Evolutionary conservation across 2,888 invertebrate species (phyloP), one percentile per base, ranked within the genome.

Genomic region (Siphonodentalium dalli): DNA sequence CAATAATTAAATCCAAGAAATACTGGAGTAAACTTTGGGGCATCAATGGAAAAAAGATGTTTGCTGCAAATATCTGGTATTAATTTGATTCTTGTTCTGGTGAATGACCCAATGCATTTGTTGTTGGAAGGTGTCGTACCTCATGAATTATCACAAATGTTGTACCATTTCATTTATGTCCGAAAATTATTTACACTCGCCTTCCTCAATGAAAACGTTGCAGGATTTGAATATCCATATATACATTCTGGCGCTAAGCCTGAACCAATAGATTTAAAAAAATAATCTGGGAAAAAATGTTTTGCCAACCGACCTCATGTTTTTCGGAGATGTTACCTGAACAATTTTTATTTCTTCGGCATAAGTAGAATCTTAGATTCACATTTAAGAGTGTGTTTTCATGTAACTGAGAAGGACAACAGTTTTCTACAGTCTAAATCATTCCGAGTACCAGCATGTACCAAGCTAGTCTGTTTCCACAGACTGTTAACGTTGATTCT

Each of bases 21-120:
- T 45, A 49, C 28, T 58, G 46, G 53, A 55, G 54, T 3, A 55
- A 51, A 34, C 20, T 37, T n/a, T 44, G 7, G 37, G 59, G 54
- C 2, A 43, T 55, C 15, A 54, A 39, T 35, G 11, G 13, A 3
- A 26, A n/a, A 23, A 18, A 46, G 50, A 24, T 18, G 43, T 35
- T 39, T 54, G 9, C n/a, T 6, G 2, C 15, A 42, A 23, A 38
- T 54, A 7, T 40, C 42, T 23, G 42, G 28, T 11, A 46, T 58
- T 40, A 28, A 44, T 9, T 26, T 58, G 6, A 58, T 54, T 13
- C 39, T 51, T 38, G 49, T 46, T 31, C 33, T 58, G 2, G 11
- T 58, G 11, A 54, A 58, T 50, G 54, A 54, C 26, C 48, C 49
- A 5, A 58, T 58, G 58, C 58, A 58, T 21, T 33, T 58, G 11